These are phyloP conservation scores for Aphidius colemani DNA, from an alignment of 2,888 invertebrate species.

Conservation along the genomic window DNA sequence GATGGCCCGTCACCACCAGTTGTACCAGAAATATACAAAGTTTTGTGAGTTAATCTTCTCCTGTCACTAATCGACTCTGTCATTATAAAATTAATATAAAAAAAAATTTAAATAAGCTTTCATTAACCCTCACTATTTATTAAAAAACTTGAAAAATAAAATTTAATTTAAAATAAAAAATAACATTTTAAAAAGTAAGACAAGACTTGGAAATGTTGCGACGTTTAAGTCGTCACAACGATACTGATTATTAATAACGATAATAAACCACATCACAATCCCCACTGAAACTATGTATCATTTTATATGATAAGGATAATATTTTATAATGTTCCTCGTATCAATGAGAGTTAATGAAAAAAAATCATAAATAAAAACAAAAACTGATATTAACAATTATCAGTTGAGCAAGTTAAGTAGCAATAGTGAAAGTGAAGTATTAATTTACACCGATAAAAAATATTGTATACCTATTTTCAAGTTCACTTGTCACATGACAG, in stretches of 20 bases:
- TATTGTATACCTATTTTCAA: not conserved
- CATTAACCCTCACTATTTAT: not conserved
- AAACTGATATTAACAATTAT: not conserved
- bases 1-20: conserved; percentile 29
- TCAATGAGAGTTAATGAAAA: conserved; percentile 2
- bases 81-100: conserved; percentile 1
- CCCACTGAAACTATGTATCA: conserved; percentile 16
- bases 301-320: conserved; percentile 18
- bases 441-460: not conserved
- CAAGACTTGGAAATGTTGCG: conserved; percentile 1
- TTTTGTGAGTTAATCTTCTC: conserved; percentile 40
- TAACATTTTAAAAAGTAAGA: not conserved
- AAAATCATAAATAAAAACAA: not conserved
- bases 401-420: not conserved
- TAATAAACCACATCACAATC: conserved; percentile 18
- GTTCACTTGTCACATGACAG: not conserved
- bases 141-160: conserved; percentile 1
- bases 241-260: conserved; percentile 23
- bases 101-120: not conserved
- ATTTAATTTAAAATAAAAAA: not conserved
- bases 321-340: conserved; percentile 21
- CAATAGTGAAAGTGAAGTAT: not conserved
- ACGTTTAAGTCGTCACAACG: conserved; percentile 14
- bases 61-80: conserved; percentile 36
- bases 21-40: conserved; percentile 40